These are phyloP conservation scores for Labeo catla DNA, from an alignment of 2,113 vertebrate species.

Conservation along the genomic window DNA sequence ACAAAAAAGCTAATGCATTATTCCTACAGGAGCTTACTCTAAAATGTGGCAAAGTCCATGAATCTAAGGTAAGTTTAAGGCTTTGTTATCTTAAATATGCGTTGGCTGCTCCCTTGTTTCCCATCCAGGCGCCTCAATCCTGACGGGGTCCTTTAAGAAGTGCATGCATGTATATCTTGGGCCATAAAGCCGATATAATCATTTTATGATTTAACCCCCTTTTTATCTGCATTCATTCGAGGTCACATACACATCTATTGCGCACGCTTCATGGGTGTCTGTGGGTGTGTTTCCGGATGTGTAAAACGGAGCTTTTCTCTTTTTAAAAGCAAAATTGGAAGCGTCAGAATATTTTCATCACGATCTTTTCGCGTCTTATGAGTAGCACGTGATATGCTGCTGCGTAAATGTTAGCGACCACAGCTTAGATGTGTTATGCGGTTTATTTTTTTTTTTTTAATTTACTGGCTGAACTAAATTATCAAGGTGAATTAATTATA, in stretches of 20 bases:
- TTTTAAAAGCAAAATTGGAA: neutral
- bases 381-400: neutral
- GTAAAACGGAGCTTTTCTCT: neutral
- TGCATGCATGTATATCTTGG: neutral
- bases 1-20: neutral
- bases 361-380: neutral
- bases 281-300: neutral
- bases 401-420: too few species aligned
- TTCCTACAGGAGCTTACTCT: neutral
- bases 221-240: neutral
- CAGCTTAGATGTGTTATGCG: too few species aligned
- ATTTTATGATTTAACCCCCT: neutral
- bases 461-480: too few species aligned
- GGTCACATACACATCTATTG: neutral
- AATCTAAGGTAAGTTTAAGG: constrained; percentile 40
- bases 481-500: too few species aligned
- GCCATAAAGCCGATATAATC: neutral
- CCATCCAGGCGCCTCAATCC: neutral
- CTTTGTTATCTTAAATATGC: constrained; percentile 8
- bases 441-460: too few species aligned
- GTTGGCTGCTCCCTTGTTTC: neutral
- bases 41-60: constrained; percentile 7
- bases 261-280: neutral
- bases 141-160: neutral
- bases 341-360: neutral